These are phyloP conservation scores for Phaethornis superciliosus DNA, from an alignment of 2,113 vertebrate species.

Conservation along the genomic window DNA sequence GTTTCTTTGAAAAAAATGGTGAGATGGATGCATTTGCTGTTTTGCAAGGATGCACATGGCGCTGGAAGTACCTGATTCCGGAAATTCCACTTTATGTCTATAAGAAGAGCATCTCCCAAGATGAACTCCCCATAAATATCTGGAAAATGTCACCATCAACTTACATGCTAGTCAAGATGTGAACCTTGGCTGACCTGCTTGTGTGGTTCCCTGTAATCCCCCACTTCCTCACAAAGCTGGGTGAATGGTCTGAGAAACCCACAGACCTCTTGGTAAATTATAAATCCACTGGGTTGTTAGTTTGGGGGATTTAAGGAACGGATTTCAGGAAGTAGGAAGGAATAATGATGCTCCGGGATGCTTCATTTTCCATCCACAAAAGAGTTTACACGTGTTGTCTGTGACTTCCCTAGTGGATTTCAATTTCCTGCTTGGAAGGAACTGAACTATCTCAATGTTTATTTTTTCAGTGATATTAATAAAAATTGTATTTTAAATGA, in stretches of 20 bases:
- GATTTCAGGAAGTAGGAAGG: constrained; percentile 75
- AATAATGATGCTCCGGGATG: constrained; percentile 71
- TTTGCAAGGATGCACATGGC: neutral
- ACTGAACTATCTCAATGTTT: constrained; percentile 37
- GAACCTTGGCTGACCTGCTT: constrained; percentile 78
- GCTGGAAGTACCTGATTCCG: neutral
- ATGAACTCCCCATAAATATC: constrained; percentile 67
- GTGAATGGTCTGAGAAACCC: constrained; percentile 67
- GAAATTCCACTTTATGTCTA: constrained; percentile 45
- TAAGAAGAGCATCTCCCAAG: constrained; percentile 52
- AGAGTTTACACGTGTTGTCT: constrained; percentile 64
- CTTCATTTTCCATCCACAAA: constrained; percentile 62
- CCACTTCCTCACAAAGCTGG: constrained; percentile 67
- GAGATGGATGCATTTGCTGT: neutral
- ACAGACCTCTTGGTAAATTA: constrained; percentile 63
- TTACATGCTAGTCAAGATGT: constrained; percentile 49
- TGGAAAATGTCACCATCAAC: constrained; percentile 67
- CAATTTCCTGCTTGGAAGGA: constrained; percentile 69
- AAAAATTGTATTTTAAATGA: constrained; percentile 66
- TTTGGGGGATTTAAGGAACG: constrained; percentile 61
- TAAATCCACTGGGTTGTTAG: constrained; percentile 69
- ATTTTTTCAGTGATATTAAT: constrained; percentile 63
- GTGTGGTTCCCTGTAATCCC: constrained; percentile 70
- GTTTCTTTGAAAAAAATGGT: neutral
- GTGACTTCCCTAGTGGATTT: constrained; percentile 41